These are phyloP conservation scores for Aphidius gifuensis DNA, from an alignment of 1,140 invertebrate genomes.

Conservation along the genomic window DNA sequence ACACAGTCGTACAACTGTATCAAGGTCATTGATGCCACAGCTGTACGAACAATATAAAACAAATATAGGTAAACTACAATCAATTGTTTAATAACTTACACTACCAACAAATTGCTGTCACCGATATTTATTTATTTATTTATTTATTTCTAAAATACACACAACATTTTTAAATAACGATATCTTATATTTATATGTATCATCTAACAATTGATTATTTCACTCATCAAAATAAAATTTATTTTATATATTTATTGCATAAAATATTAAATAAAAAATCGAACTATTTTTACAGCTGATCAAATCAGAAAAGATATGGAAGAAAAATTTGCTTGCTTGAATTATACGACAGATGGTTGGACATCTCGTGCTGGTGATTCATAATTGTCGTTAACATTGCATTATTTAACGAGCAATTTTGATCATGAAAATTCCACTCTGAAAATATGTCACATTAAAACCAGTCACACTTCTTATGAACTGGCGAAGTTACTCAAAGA, in stretches of 20 bases:
- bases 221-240: too few relatives aligned
- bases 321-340: neutral
- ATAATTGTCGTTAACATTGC: slow-evolving; percentile 7
- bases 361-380: neutral
- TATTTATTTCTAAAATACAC: too few relatives aligned
- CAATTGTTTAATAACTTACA: too few relatives aligned
- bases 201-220: too few relatives aligned
- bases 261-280: neutral
- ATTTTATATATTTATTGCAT: too few relatives aligned
- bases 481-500: neutral
- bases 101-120: too few relatives aligned
- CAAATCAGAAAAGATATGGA: neutral
- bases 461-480: neutral
- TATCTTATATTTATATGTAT: too few relatives aligned
- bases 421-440: slow-evolving; percentile 10
- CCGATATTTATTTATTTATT: too few relatives aligned
- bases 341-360: slow-evolving; percentile 12
- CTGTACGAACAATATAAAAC: neutral
- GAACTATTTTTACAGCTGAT: slow-evolving; percentile 2
- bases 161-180: too few relatives aligned
- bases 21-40: neutral
- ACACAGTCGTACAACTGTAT: slow-evolving; percentile 9
- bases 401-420: slow-evolving; percentile 14
- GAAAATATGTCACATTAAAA: neutral
- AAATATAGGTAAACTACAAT: too few relatives aligned